Conservation (phyloP, 2,888 invertebrate species). For the Gasteruption jaculator region DNA sequence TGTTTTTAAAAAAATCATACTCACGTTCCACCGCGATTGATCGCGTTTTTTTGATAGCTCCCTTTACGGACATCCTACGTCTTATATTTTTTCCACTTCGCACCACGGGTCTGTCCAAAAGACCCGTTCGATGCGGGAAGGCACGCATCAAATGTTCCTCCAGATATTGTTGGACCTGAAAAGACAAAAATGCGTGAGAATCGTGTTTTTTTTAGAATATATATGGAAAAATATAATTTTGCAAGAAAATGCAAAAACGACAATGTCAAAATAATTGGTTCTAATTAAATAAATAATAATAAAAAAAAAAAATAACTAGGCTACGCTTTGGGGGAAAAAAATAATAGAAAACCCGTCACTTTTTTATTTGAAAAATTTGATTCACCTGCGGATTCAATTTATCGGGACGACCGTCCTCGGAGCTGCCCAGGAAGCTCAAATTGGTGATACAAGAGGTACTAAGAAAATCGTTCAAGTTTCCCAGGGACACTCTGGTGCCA, state of each 20-base stretch:
- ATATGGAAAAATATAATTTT: not conserved
- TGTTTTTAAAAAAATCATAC: slow-evolving; percentile 42
- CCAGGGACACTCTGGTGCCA: slow-evolving; percentile 95
- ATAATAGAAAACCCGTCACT: not conserved
- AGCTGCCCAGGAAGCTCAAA: slow-evolving; percentile 89
- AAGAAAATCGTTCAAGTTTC: slow-evolving; percentile 91
- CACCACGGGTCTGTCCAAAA: slow-evolving; percentile 58
- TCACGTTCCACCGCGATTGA: slow-evolving; percentile 88
- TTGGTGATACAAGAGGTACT: slow-evolving; percentile 98
- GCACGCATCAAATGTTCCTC: slow-evolving; percentile 82
- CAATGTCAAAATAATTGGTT: no score
- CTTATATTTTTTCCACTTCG: slow-evolving; percentile 55
- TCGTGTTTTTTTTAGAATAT: slow-evolving; percentile 3
- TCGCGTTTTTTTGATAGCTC: slow-evolving; percentile 89
- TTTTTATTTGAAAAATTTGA: not conserved
- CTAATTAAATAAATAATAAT: no score
- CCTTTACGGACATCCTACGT: slow-evolving; percentile 81
- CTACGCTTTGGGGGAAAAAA: not conserved
- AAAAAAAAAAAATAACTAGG: no score
- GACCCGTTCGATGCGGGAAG: slow-evolving; percentile 67
- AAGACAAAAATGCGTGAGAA: not conserved
- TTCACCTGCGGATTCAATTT: slow-evolving; percentile 50
- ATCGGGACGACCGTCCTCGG: slow-evolving; percentile 88
- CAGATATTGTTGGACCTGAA: slow-evolving; percentile 80
- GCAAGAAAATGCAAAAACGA: slow-evolving; percentile 4